These are phyloP conservation scores for Lota lota DNA, from an alignment of 2,113 vertebrate species.

Conservation along the genomic window DNA sequence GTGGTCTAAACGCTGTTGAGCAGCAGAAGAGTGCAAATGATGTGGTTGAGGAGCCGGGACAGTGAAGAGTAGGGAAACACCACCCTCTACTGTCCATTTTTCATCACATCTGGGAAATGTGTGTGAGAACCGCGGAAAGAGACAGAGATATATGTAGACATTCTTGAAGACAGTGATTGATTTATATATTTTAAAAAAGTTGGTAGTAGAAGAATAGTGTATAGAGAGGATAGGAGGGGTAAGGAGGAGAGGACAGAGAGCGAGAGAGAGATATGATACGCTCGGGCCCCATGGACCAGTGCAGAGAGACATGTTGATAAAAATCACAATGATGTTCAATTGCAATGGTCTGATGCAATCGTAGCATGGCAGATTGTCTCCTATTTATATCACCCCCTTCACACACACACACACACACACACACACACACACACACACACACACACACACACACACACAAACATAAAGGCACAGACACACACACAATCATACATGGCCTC, in stretches of 20 bases:
- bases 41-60: too few species aligned
- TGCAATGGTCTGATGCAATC: constrained; percentile 58
- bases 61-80: constrained; percentile 59
- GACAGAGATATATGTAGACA: too few species aligned
- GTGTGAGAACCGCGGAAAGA: too few species aligned
- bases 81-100: constrained; percentile 50
- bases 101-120: constrained; percentile 6
- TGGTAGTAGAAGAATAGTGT: background rate
- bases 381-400: background rate
- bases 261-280: constrained; percentile 22
- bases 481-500: constrained; percentile 34
- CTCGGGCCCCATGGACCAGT: constrained; percentile 22
- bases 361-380: constrained; percentile 41
- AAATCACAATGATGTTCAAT: constrained; percentile 68
- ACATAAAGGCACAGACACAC: constrained; percentile 5
- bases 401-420: constrained; percentile 15
- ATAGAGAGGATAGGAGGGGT: background rate
- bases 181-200: too few species aligned
- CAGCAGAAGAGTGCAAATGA: background rate
- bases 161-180: too few species aligned
- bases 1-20: background rate
- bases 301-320: constrained; percentile 56
- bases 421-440: constrained; percentile 13
- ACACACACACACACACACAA: background rate
- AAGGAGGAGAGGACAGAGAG: background rate